Evolutionary conservation across 2,888 invertebrate species (phyloP).

Genomic region (Anoncus sp.): DNA sequence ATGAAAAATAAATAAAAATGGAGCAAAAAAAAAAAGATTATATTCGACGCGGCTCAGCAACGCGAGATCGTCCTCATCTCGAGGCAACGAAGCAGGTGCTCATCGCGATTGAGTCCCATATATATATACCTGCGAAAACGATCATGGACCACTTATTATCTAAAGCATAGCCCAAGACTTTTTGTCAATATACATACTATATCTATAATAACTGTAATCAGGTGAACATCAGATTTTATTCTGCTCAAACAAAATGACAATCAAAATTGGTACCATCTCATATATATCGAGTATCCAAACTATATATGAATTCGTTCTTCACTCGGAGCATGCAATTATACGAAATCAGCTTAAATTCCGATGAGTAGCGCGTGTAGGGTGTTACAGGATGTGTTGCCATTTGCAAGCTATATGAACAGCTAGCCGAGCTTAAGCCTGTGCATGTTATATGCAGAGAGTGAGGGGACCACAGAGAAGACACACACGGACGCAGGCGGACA

Average conservation of each 20-base stretch:
- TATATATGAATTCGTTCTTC: neutral
- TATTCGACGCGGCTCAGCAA: conserved; percentile 6
- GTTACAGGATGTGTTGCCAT: conserved; percentile 35
- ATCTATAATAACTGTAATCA: neutral
- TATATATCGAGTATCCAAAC: neutral
- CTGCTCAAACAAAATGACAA: neutral
- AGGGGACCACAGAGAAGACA: conserved; percentile 33
- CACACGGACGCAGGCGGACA: conserved; percentile 54
- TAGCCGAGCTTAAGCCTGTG: conserved; percentile 26
- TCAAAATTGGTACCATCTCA: conserved; percentile 12
- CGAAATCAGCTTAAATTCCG: conserved; percentile 28
- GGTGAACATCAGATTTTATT: neutral
- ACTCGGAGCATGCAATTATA: neutral
- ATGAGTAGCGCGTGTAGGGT: conserved; percentile 20
- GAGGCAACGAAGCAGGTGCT: conserved; percentile 55
- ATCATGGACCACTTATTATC: conserved; percentile 48
- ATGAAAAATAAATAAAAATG: conserved; percentile 32
- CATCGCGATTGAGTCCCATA: conserved; percentile 35
- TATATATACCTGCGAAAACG: conserved; percentile 45
- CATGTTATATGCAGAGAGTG: conserved; percentile 36
- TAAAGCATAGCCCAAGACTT: conserved; percentile 1
- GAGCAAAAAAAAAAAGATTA: conserved; percentile 56
- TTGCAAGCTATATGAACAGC: conserved; percentile 40
- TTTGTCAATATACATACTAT: neutral
- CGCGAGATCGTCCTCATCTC: conserved; percentile 37